Evolutionary conservation across 2,113 vertebrate species (phyloP), one percentile per base, ranked within the genome.

Genomic region (Triplophysa dalaica): DNA sequence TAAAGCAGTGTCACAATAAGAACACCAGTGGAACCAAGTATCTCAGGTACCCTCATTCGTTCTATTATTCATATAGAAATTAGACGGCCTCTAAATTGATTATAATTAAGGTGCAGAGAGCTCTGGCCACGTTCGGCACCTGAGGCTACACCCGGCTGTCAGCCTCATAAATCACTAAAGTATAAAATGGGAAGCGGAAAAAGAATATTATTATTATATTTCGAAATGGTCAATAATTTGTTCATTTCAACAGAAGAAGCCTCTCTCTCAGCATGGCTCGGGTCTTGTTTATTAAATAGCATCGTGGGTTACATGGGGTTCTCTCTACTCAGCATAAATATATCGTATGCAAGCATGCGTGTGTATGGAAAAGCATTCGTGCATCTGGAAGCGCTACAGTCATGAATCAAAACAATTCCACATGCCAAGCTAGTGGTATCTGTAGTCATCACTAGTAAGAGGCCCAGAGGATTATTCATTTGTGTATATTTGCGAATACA

Each of bases 21-120:
- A 33, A 26, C 12, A 45, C 8, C 22, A 81, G 62, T 21, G 13
- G 22, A 54, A 54, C 9, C 48, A 63, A 74, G 77, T 81, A 81
- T 85, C 69, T 86, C 81, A 82, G 85, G 86, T 87, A 80, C 84
- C 78, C 73, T 70, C 84, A 87, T 78, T 79, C 19, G 41, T 82
- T 86, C 86, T 86, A 81, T 89, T 87, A 88, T 88, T 91, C 84
- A 84, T 83, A 84, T 88, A 87, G 81, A 87, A 89, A 87, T 82
- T 79, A 82, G 69, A 87, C 68, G 82, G 78, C 73, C 86, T 81
- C 74, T 85, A 73, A 85, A 87, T 89, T 87, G 82, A 84, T 21
- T 84, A 87, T 84, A 89, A 90, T 89, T 85, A 89, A 85, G 82
- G 79, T 80, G 79, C 85, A 86, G 80, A 72, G 81, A 26, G 45